A percentile compares a stretch with the other conserved stretches of the same genome.
Evolutionary conservation across 2,113 vertebrate genomes (phyloP).

Genomic region (Mirza zaza): DNA sequence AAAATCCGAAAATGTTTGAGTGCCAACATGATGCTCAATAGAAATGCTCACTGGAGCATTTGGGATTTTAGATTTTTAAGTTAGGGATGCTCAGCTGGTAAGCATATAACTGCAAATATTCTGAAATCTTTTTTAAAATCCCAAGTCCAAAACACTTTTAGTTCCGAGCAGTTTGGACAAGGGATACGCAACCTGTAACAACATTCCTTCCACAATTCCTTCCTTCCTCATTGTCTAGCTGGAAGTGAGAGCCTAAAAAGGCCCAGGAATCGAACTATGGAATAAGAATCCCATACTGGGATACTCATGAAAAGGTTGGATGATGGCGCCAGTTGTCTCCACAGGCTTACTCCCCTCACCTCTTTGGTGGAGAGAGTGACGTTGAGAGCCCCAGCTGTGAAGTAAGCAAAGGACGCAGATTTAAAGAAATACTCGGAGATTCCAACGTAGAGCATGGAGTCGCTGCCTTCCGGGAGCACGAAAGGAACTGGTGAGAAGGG

Average conservation of each 20-base stretch:
- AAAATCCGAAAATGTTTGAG: not conserved
- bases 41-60: not conserved
- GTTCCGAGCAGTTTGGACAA: not conserved
- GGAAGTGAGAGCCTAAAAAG: not conserved
- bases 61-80: not conserved
- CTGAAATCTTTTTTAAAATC: not conserved
- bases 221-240: not conserved
- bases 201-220: not conserved
- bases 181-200: not conserved
- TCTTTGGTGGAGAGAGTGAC: slow-evolving; percentile 69
- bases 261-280: not conserved
- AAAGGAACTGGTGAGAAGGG: slow-evolving; percentile 73
- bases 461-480: slow-evolving; percentile 59
- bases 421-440: slow-evolving; percentile 80
- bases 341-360: slow-evolving; percentile 52
- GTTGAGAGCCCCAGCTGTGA: slow-evolving; percentile 73
- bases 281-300: no score
- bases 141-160: not conserved
- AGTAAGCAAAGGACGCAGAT: slow-evolving; percentile 81
- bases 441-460: slow-evolving; percentile 79
- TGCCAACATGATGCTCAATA: not conserved
- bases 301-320: not conserved
- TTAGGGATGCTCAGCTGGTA: not conserved
- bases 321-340: not conserved
- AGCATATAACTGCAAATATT: not conserved